These are phyloP conservation scores for Phoebastria nigripes DNA, from an alignment of 2,797 vertebrate species.

Conservation along the genomic window DNA sequence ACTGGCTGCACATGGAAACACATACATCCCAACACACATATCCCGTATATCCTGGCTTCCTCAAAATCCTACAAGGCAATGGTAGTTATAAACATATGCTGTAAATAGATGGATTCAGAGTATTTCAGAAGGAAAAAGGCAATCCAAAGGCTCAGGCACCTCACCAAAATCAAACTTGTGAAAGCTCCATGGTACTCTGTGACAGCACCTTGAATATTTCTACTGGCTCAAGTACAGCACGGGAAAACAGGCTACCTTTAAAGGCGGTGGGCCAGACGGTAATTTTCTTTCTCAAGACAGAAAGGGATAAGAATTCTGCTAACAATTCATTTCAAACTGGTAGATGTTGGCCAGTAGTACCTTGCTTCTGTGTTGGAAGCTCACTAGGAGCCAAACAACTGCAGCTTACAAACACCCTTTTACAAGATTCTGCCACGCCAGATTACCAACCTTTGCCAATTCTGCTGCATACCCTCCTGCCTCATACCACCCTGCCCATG, in stretches of 20 bases:
- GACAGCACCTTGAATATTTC: neutral
- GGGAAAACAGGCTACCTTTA: neutral
- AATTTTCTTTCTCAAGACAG: neutral
- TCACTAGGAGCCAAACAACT: neutral
- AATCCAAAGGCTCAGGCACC: neutral
- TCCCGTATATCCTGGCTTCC: neutral
- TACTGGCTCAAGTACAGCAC: neutral
- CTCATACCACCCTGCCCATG: neutral
- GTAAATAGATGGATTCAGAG: neutral
- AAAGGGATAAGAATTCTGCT: neutral
- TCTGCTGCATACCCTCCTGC: neutral
- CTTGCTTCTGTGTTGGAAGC: neutral
- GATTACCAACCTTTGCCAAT: neutral
- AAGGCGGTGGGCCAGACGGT: fast-evolving
- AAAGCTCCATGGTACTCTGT: neutral
- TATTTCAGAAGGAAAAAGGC: neutral
- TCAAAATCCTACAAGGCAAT: neutral
- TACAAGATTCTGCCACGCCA: neutral
- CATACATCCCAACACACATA: neutral
- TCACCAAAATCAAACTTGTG: neutral
- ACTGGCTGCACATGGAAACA: neutral
- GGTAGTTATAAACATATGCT: neutral
- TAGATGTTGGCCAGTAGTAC: neutral
- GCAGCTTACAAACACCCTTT: neutral
- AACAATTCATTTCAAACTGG: neutral